Conservation (phyloP, 2,113 vertebrate genomes). For the Hydrochoerus hydrochaeris region DNA sequence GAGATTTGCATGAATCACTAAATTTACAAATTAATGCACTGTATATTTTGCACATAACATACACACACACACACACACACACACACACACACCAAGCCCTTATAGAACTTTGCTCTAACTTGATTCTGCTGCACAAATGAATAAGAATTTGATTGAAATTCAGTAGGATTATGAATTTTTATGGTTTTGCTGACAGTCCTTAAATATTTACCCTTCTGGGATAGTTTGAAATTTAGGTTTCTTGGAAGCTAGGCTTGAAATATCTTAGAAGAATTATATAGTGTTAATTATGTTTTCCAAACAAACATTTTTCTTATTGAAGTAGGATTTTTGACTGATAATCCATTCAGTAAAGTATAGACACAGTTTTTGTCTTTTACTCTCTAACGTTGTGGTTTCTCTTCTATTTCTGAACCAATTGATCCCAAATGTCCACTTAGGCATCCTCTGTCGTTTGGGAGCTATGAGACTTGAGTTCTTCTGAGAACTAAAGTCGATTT, state of each 20-base stretch:
- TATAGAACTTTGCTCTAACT: slow-evolving; percentile 11
- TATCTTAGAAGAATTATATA: slow-evolving; percentile 67
- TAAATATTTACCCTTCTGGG: slow-evolving; percentile 65
- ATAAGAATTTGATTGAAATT: slow-evolving; percentile 34
- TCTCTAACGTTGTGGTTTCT: neutral
- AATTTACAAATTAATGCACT: slow-evolving; percentile 24
- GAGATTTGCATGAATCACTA: slow-evolving; percentile 28
- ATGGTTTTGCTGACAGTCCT: slow-evolving; percentile 55
- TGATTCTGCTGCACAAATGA: slow-evolving; percentile 36
- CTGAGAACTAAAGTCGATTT: neutral
- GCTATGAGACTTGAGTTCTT: neutral
- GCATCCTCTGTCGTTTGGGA: neutral
- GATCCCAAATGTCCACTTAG: neutral
- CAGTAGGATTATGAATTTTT: slow-evolving; percentile 58
- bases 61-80: neutral
- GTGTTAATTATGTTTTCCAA: slow-evolving; percentile 72
- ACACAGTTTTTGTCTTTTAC: neutral
- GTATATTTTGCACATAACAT: too few species aligned
- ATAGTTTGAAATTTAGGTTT: slow-evolving; percentile 56
- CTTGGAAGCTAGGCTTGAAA: slow-evolving; percentile 50
- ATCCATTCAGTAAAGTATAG: neutral
- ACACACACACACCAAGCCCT: neutral
- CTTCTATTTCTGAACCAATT: neutral
- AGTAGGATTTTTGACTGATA: slow-evolving; percentile 57
- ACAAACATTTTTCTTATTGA: slow-evolving; percentile 41